Percentiles rank a stretch among this genome's conserved stretches.
phyloP scores from a whole-genome alignment of 2,113 vertebrate species.

The Jaculus jaculus region DNA sequence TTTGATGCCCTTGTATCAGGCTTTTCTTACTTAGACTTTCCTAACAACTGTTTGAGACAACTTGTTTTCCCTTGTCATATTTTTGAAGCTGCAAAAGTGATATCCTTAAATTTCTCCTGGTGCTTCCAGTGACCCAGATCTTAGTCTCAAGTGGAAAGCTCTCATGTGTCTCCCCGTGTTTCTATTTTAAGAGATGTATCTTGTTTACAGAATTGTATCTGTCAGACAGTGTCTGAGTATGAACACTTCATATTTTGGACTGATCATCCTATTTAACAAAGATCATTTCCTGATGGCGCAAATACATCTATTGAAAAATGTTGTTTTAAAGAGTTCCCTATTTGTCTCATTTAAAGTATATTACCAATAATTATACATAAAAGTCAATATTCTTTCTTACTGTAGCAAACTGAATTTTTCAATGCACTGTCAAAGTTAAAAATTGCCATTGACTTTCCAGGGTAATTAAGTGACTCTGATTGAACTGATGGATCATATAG shows the following conservation, averaged over 20 bases:
- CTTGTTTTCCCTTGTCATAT: neutral
- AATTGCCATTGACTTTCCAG: slow-evolving; percentile 79
- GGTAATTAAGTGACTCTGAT: slow-evolving; percentile 78
- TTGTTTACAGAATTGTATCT: neutral
- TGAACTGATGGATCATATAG: slow-evolving; percentile 77
- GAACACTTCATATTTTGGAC: neutral
- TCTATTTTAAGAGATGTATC: neutral
- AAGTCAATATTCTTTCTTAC: slow-evolving; percentile 77
- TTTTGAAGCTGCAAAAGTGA: neutral
- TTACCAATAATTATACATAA: slow-evolving; percentile 72
- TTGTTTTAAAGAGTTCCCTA: slow-evolving; percentile 75
- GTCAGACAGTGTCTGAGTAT: neutral
- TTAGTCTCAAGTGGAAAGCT: neutral
- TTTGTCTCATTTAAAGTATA: slow-evolving; percentile 77
- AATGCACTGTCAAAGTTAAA: slow-evolving; percentile 70
- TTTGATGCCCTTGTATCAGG: too few relatives aligned
- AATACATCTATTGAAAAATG: slow-evolving; percentile 67
- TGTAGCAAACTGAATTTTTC: slow-evolving; percentile 74
- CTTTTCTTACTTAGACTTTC: neutral
- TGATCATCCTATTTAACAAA: neutral
- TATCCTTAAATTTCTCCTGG: neutral
- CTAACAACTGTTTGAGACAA: neutral
- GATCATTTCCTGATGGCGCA: neutral
- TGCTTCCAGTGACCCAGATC: neutral
- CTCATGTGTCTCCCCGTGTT: neutral